A percentile compares a stretch with the other conserved stretches of the same genome.
These are phyloP conservation scores for Napeogenes sylphis DNA, from an alignment of 2,888 invertebrate species.

Conservation along the genomic window DNA sequence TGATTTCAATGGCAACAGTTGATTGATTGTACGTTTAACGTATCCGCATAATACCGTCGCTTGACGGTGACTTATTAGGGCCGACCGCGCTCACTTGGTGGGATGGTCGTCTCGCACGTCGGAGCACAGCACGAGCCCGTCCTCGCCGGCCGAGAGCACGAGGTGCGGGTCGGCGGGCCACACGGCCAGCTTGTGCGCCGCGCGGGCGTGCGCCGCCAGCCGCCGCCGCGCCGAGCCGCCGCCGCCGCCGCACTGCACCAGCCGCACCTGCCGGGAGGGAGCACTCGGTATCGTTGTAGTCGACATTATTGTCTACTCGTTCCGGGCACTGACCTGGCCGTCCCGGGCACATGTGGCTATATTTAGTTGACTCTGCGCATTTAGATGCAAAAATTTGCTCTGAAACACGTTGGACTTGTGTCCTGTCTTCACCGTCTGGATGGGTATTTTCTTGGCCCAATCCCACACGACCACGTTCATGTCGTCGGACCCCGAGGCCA, in stretches of 20 bases:
- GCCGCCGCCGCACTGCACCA: conserved; percentile 77
- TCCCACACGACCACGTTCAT: conserved; percentile 92
- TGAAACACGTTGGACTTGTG: conserved; percentile 94
- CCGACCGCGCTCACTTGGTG: conserved; percentile 41
- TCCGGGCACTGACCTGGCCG: conserved; percentile 81
- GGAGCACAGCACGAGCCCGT: conserved; percentile 87
- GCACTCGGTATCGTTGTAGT: too few relatives aligned
- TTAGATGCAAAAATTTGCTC: conserved; percentile 90
- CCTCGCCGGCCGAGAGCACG: conserved; percentile 92
- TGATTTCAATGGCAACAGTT: too few relatives aligned
- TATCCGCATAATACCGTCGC: too few relatives aligned
- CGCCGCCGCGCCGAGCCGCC: conserved; percentile 78
- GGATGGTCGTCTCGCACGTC: conserved; percentile 87
- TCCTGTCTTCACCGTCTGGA: conserved; percentile 85
- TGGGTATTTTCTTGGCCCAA: conserved; percentile 85
- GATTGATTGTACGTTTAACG: too few relatives aligned
- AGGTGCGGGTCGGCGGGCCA: conserved; percentile 86
- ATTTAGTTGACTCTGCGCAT: conserved; percentile 83
- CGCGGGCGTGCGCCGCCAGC: conserved; percentile 83
- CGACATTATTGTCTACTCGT: too few relatives aligned
- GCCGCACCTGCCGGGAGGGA: conserved; percentile 66
- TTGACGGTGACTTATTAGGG: too few relatives aligned
- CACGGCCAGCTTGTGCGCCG: conserved; percentile 91
- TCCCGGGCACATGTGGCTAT: conserved; percentile 93
- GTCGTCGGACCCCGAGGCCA: conserved; percentile 96